These are phyloP conservation scores for Cryptosula pallasiana DNA, from an alignment of 2,888 invertebrate species.

Conservation along the genomic window DNA sequence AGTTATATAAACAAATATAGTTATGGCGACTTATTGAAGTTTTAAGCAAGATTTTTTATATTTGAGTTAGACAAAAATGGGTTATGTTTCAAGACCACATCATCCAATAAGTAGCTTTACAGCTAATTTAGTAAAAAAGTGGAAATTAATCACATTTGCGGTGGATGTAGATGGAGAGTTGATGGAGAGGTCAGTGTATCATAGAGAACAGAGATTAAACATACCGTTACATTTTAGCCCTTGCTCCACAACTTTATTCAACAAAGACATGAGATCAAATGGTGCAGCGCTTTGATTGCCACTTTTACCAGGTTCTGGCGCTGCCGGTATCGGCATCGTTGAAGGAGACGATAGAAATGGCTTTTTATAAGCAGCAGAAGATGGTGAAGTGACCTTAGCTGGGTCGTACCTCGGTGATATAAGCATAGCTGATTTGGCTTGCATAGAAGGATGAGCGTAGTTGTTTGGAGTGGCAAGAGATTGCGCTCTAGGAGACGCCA, in stretches of 20 bases:
- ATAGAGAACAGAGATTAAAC: not conserved
- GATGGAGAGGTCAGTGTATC: no score
- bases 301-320: not conserved
- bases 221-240: conserved; percentile 6
- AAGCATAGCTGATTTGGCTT: not conserved
- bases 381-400: not conserved
- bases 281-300: not conserved
- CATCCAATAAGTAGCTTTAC: no score
- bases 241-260: conserved; percentile 16
- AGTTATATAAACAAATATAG: no score
- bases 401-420: not conserved
- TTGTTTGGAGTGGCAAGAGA: not conserved
- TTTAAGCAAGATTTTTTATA: no score
- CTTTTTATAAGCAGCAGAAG: not conserved
- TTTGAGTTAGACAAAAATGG: no score
- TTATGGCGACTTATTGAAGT: no score
- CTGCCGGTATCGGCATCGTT: not conserved
- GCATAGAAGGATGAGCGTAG: not conserved
- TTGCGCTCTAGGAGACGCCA: not conserved
- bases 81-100: no score
- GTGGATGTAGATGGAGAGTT: no score
- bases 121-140: no score
- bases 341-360: not conserved
- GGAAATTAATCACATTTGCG: no score
- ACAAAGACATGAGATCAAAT: not conserved